A percentile compares a stretch with the other conserved stretches of the same genome.
Evolutionary conservation across 2,113 vertebrate genomes (phyloP).

Genomic region (Poicephalus meyeri): DNA sequence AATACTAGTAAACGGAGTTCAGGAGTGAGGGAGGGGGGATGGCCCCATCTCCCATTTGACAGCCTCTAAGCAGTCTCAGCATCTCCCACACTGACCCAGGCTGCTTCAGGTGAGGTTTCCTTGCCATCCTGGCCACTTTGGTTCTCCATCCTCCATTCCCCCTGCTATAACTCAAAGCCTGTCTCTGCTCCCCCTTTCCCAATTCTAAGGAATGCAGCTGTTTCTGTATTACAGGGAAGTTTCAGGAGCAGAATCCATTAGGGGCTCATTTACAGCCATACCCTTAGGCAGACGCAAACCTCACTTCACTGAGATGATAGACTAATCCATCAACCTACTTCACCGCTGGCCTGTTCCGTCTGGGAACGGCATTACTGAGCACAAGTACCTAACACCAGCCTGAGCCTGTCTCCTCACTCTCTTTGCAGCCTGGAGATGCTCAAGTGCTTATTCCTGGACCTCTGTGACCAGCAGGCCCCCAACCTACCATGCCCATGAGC

Average conservation of each 20-base stretch:
- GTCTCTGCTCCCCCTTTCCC: neutral
- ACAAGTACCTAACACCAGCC: neutral
- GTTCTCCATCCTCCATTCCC: neutral
- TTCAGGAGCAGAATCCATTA: conserved; percentile 61
- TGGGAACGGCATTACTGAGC: neutral
- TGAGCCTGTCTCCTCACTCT: neutral
- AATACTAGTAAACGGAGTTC: neutral
- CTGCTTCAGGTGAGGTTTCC: neutral
- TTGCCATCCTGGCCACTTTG: neutral
- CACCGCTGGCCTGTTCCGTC: neutral
- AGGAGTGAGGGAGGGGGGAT: neutral
- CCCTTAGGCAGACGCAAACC: conserved; percentile 37
- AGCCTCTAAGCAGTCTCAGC: neutral
- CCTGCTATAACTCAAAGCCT: neutral
- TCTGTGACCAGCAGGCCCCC: neutral
- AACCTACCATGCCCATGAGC: accelerated
- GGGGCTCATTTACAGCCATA: conserved; percentile 56
- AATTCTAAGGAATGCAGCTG: conserved; percentile 10
- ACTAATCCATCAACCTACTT: conserved; percentile 57
- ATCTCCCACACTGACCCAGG: accelerated
- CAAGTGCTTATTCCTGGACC: neutral
- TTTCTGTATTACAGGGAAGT: conserved; percentile 40
- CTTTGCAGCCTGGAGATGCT: neutral
- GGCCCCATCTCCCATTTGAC: neutral
- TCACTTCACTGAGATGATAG: conserved; percentile 31